Evolutionary conservation across 2,888 invertebrate genomes (phyloP).

Genomic region (Eucriotettix oculatus): DNA sequence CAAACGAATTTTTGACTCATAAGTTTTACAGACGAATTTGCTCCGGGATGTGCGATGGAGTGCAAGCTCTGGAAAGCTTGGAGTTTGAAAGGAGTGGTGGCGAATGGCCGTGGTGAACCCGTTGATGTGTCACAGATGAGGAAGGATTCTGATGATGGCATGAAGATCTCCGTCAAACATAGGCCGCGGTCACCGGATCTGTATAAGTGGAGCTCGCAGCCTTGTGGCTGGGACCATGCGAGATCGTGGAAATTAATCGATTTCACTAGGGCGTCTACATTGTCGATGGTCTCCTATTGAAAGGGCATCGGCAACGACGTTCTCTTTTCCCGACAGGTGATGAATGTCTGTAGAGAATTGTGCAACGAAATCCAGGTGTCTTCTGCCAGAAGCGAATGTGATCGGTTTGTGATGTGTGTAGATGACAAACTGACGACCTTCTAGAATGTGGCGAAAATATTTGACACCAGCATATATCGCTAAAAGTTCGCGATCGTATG

Average conservation of each 20-base stretch:
- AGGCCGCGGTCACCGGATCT: background rate
- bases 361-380: background rate
- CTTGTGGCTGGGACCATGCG: background rate
- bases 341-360: background rate
- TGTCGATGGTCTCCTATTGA: background rate
- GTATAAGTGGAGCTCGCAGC: background rate
- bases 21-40: background rate
- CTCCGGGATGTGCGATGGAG: constrained; percentile 1
- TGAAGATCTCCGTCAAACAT: no score
- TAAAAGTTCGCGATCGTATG: no score
- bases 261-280: background rate
- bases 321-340: background rate
- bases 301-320: background rate
- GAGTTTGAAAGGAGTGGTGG: background rate
- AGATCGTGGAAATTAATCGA: background rate
- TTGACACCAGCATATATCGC: no score
- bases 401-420: no score
- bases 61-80: constrained; percentile 1
- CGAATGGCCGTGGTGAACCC: background rate
- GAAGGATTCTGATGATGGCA: no score
- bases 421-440: no score
- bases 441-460: no score
- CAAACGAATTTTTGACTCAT: constrained; percentile 9
- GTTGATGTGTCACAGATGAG: constrained; percentile 1
- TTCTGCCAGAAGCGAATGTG: no score